These are phyloP conservation scores for Schizaphis graminum DNA, from an alignment of 2,888 invertebrate species.

Conservation along the genomic window DNA sequence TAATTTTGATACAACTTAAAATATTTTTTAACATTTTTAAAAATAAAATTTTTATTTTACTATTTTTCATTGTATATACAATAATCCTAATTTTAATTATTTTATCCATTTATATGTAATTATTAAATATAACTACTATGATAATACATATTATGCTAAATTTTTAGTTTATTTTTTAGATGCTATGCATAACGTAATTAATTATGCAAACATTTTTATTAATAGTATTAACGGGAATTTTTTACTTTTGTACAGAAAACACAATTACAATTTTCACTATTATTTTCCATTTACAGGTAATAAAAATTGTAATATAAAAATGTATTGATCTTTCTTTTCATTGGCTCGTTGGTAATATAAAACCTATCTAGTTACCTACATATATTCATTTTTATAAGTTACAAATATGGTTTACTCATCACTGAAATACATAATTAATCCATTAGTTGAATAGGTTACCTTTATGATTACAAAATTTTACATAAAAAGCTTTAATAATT, in stretches of 20 bases:
- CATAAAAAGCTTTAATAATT: background rate
- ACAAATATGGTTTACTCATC: background rate
- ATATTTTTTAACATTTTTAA: too few species aligned
- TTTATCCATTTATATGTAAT: background rate
- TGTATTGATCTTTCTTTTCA: background rate
- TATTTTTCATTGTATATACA: too few species aligned
- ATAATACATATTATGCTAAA: background rate
- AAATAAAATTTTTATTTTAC: too few species aligned
- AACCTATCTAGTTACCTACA: background rate
- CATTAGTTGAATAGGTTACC: background rate
- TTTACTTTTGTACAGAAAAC: background rate
- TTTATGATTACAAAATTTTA: background rate
- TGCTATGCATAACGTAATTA: background rate
- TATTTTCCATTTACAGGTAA: conserved; percentile 1
- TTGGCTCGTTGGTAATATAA: background rate
- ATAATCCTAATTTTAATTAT: background rate
- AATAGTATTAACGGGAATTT: background rate
- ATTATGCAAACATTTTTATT: background rate
- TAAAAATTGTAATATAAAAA: background rate
- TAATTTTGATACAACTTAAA: too few species aligned
- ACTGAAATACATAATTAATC: background rate
- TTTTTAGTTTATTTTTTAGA: background rate
- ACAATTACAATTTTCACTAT: background rate
- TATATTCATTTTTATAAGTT: background rate
- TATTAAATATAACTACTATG: background rate